phyloP scores from a whole-genome alignment of 2,888 invertebrate species.

The Drosophila subquinaria region DNA sequence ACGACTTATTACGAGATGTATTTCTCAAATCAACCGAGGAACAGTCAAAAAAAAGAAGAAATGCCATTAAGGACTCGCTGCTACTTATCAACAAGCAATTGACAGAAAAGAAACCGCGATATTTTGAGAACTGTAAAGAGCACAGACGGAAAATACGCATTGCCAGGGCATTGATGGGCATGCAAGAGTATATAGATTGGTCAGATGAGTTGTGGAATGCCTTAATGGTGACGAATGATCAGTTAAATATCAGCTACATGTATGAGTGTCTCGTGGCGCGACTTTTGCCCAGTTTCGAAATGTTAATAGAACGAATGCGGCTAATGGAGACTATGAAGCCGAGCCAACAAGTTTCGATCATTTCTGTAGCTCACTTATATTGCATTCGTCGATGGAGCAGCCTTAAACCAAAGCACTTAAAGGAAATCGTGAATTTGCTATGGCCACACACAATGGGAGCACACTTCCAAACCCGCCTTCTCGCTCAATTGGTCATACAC shows the following conservation, averaged over 20 bases:
- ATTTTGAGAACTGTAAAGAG: slow-evolving; percentile 84
- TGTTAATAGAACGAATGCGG: slow-evolving; percentile 60
- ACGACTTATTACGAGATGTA: slow-evolving; percentile 13
- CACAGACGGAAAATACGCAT: slow-evolving; percentile 83
- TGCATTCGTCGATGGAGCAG: slow-evolving; percentile 39
- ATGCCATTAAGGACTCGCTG: slow-evolving; percentile 45
- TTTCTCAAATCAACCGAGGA: slow-evolving; percentile 19
- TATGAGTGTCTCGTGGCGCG: slow-evolving; percentile 78
- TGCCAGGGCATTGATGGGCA: slow-evolving; percentile 54
- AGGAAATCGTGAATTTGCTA: slow-evolving; percentile 83
- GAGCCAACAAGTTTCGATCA: slow-evolving; percentile 79
- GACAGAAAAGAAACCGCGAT: slow-evolving; percentile 76
- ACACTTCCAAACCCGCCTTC: slow-evolving; percentile 91
- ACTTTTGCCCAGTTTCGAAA: slow-evolving; percentile 46
- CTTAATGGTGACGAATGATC: slow-evolving; percentile 82
- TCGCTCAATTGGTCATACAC: slow-evolving; percentile 88
- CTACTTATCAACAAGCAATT: slow-evolving; percentile 61
- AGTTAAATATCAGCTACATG: slow-evolving; percentile 82
- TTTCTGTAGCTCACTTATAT: slow-evolving; percentile 70
- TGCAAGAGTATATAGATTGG: slow-evolving; percentile 48
- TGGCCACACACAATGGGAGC: slow-evolving; percentile 93
- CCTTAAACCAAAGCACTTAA: slow-evolving; percentile 15
- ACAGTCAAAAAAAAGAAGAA: slow-evolving; percentile 8
- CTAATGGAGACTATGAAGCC: slow-evolving; percentile 61
- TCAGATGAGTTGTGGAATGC: slow-evolving; percentile 69